Base-by-base conservation (phyloP, 2,888 invertebrate genomes). In the Apamea crenata region DNA sequence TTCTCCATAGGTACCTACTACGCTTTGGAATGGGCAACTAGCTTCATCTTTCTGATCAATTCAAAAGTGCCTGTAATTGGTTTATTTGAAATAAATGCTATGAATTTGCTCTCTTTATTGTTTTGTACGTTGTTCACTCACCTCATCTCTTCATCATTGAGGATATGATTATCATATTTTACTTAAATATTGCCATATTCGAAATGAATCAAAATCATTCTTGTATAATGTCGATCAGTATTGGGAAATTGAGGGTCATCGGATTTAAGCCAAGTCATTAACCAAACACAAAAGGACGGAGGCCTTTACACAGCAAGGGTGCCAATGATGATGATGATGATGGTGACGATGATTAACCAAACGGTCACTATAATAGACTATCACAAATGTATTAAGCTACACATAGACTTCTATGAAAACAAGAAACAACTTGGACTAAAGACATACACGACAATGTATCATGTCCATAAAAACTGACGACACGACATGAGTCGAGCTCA, bases 381-480 rank as follows among this genome's bases (percentile, higher is more conserved):
- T 6, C n/a, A 63, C 2, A 29, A 40, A 21, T 32, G 50, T 50
- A 25, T 32, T 16, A 77, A 47, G 16, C 8, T 3, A 16, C 2
- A 74, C 44, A 75, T n/a, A 40, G 4, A 47, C 16, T 47, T 29
- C 47, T 53, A 56, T 32, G 29, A 4, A 36, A 53, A 66, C 59
- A 61, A 66, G 50, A 67, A 81, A 73, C 16, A 44, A 29, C 21
- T 63, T 70, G 61, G 3, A 63, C 40, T 66, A 21, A 56, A 81
- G 56, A 69, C 65, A 80, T 63, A 66, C 56, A 50, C 56, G 56
- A 75, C 72, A 75, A 59, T 75, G 77, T 78, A 74, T 72, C 16
- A 63, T 14, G 66, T 1, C 53, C 32, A 83, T 83, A 80, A 85
- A 86, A 85, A 80, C 74, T 8, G 71, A 86, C 32, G 80, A 72